These are phyloP conservation scores for Asarcornis scutulata DNA, from an alignment of 2,113 vertebrate species.

Conservation along the genomic window DNA sequence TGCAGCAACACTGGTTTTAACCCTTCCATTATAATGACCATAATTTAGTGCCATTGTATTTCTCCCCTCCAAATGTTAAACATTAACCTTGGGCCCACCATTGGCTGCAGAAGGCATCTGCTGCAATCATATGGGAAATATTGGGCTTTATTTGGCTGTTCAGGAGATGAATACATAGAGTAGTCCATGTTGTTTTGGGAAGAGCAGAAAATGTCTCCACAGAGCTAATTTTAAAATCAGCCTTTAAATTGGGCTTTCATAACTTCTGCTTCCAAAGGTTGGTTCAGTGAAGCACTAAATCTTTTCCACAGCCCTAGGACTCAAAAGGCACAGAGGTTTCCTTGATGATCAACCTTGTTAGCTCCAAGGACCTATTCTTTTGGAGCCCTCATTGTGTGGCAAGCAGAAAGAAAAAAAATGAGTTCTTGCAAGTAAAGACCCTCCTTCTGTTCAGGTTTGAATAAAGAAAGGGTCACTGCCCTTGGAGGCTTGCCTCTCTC, in stretches of 20 bases:
- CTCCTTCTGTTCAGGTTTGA: slow-evolving; percentile 56
- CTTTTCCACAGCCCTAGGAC: slow-evolving; percentile 26
- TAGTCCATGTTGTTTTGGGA: neutral
- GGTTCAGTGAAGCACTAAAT: slow-evolving; percentile 22
- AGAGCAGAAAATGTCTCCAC: neutral
- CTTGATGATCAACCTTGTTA: slow-evolving; percentile 65
- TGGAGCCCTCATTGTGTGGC: neutral
- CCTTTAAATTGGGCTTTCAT: neutral
- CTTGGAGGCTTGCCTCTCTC: slow-evolving; percentile 16
- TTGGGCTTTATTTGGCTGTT: slow-evolving; percentile 23
- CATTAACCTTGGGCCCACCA: slow-evolving; percentile 28
- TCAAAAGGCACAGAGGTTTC: slow-evolving; percentile 30
- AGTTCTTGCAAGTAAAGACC: slow-evolving; percentile 50
- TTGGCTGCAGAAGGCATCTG: slow-evolving; percentile 20
- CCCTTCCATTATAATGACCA: slow-evolving; percentile 33
- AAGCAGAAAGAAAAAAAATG: slow-evolving; percentile 53
- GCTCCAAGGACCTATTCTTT: slow-evolving; percentile 40
- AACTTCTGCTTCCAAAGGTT: slow-evolving; percentile 18
- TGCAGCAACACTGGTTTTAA: slow-evolving; percentile 47
- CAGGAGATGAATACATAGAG: neutral
- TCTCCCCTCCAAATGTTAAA: neutral
- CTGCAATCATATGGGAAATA: slow-evolving; percentile 25
- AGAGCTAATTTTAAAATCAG: neutral
- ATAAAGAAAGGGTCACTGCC: slow-evolving; percentile 62
- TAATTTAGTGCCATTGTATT: slow-evolving; percentile 44